Base-by-base conservation (phyloP, 2,113 vertebrate species). In the Probosciger aterrimus region DNA sequence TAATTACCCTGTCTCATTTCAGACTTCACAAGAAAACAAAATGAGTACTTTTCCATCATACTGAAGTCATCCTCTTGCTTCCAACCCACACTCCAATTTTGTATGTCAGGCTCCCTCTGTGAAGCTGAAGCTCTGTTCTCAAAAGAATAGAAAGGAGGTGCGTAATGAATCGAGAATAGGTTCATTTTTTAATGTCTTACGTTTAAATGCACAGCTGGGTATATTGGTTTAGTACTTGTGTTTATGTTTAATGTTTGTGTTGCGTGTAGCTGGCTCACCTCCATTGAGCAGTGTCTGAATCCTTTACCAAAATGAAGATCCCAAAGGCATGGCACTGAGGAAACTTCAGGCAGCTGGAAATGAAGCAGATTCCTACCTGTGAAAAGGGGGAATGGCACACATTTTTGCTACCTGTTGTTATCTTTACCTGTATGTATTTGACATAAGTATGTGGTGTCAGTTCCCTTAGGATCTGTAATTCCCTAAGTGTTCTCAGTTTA, bases 1-100 rank as follows among this genome's bases (percentile, higher is more conserved):
- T 95, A 97, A 97, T 98, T 97, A 96, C 74, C 74, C 86, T 93
- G 92, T 96, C 95, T 97, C 53, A 33, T 82, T 90, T 93, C 86
- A 95, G 73, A 35, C 52, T 92, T 92, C 74, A 86, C 41, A 60
- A 89, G 94, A 93, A 93, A 93, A 95, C 4, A 18, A 96, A 97
- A 94, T 95, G 93, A 96, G 82, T 92, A 69, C 96, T 97, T 96
- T 95, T 96, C 95, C 75, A 84, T 97, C 88, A 94, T 88, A 52
- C 3, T 91, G 89, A 96, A 97, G 78, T 73, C 33, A 8, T 92
- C 85, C 64, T 92, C 62, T 94, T 80, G 60, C 79, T 96, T 95
- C 90, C 97, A 96, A 31, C 96, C 93, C 91, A 96, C 95, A 53
- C 88, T 95, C 82, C 83, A 87, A 96, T 97, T 97, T 95, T 2